Percentiles rank a stretch among this genome's conserved stretches.
These are phyloP conservation scores for Zaprionus vittiger DNA, from an alignment of 1,140 invertebrate species.

Conservation along the genomic window DNA sequence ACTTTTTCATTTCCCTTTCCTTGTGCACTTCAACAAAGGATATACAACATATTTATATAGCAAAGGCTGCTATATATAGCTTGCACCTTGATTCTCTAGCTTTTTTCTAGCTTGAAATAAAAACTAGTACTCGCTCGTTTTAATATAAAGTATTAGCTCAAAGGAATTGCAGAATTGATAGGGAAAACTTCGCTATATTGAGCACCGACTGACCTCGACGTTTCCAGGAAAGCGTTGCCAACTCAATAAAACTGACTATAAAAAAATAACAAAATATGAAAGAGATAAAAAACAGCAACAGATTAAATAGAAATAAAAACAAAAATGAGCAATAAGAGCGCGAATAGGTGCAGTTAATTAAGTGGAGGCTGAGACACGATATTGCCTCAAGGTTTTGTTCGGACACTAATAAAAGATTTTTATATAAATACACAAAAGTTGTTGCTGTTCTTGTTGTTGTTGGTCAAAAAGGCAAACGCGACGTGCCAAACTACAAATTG, in stretches of 20 bases:
- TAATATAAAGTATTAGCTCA: no score
- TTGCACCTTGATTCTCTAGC: no score
- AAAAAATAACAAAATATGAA: slow-evolving; percentile 23
- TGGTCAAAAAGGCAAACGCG: slow-evolving; percentile 26
- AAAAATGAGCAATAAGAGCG: slow-evolving; percentile 8
- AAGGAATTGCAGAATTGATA: background rate
- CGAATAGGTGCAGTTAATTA: slow-evolving; percentile 65
- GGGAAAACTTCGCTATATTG: background rate
- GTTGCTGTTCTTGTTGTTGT: background rate
- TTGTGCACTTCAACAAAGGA: no score
- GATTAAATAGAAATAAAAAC: slow-evolving; percentile 15
- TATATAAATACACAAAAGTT: slow-evolving; percentile 20
- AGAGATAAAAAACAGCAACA: background rate
- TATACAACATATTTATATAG: no score
- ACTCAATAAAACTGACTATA: slow-evolving; percentile 3
- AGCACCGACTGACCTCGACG: background rate
- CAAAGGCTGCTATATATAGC: no score
- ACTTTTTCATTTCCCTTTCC: no score
- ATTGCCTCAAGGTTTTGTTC: slow-evolving; percentile 32
- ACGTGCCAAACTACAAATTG: slow-evolving; percentile 46
- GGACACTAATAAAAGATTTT: slow-evolving; percentile 21
- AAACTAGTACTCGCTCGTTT: no score
- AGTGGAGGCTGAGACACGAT: slow-evolving; percentile 19
- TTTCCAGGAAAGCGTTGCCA: slow-evolving; percentile 18
- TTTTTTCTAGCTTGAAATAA: no score